Evolutionary conservation across 2,888 invertebrate species (phyloP).

Genomic region (Protophormia terraenovae): DNA sequence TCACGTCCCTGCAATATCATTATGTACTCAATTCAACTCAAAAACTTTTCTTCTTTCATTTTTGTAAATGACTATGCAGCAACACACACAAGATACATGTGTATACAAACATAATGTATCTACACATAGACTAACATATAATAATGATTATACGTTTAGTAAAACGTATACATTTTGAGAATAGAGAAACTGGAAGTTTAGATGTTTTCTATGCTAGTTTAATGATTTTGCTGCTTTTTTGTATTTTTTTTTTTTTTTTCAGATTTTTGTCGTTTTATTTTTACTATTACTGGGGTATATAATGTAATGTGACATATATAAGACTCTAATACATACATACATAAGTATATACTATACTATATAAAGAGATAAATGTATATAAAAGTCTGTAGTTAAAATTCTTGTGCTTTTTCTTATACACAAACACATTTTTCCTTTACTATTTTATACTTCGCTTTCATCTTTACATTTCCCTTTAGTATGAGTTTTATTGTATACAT

Average conservation of each 20-base stretch:
- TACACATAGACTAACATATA: neutral
- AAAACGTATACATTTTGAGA: neutral
- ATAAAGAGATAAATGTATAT: too few species aligned
- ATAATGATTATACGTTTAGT: constrained; percentile 52
- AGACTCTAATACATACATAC: neutral
- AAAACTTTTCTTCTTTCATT: constrained; percentile 45
- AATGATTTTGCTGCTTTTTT: constrained; percentile 48
- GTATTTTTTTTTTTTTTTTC: neutral
- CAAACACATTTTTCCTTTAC: neutral
- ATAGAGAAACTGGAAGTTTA: constrained; percentile 20
- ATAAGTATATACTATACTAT: neutral
- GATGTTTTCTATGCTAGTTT: constrained; percentile 11
- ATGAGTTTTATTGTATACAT: neutral
- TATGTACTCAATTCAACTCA: constrained; percentile 74
- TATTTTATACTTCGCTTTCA: neutral
- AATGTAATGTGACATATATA: constrained; percentile 58
- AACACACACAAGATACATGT: too few species aligned
- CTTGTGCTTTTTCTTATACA: constrained; percentile 22
- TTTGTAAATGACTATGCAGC: constrained; percentile 39
- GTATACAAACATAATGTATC: neutral
- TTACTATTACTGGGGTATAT: constrained; percentile 50
- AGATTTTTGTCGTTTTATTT: constrained; percentile 57
- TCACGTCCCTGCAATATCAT: constrained; percentile 81
- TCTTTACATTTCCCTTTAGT: constrained; percentile 4
- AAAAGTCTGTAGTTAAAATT: constrained; percentile 35